Evolutionary conservation across 2,888 invertebrate species (phyloP).

Genomic region (Pyrocoelia pectoralis): DNA sequence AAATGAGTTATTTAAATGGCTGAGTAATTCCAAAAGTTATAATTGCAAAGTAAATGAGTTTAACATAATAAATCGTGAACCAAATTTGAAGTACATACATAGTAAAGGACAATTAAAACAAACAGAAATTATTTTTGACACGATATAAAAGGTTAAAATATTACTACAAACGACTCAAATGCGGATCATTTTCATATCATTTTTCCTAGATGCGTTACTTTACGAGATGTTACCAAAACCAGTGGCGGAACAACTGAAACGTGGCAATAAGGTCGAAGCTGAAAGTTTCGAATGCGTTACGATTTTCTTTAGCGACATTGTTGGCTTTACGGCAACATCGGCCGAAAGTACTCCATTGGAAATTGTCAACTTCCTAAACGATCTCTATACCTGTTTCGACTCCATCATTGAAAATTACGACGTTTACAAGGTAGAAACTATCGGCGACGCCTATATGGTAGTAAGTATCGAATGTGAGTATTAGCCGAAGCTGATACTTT

Average conservation of each 20-base stretch:
- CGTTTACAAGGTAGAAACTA: conserved; percentile 93
- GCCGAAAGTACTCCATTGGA: conserved; percentile 90
- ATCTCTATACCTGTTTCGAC: conserved; percentile 94
- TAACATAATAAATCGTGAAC: too few species aligned
- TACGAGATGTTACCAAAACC: conserved; percentile 89
- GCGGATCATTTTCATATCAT: background rate
- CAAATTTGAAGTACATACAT: too few species aligned
- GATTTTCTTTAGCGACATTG: conserved; percentile 95
- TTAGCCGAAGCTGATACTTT: too few species aligned
- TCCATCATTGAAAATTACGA: conserved; percentile 92
- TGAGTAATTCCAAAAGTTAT: too few species aligned
- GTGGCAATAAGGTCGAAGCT: conserved; percentile 87
- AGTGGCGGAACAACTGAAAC: conserved; percentile 92
- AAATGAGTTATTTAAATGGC: too few species aligned
- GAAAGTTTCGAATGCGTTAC: conserved; percentile 92
- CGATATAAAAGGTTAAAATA: too few species aligned
- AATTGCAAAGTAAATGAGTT: too few species aligned
- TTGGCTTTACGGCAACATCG: conserved; percentile 92
- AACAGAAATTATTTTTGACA: too few species aligned
- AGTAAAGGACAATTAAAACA: too few species aligned
- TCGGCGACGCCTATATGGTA: conserved; percentile 93
- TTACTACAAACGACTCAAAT: too few species aligned
- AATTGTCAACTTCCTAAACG: conserved; percentile 94
- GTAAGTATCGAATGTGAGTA: conserved; percentile 71
- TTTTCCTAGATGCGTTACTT: conserved; percentile 75